phyloP scores from a whole-genome alignment of 2,888 invertebrate species.

The Lomographa bimaculata region DNA sequence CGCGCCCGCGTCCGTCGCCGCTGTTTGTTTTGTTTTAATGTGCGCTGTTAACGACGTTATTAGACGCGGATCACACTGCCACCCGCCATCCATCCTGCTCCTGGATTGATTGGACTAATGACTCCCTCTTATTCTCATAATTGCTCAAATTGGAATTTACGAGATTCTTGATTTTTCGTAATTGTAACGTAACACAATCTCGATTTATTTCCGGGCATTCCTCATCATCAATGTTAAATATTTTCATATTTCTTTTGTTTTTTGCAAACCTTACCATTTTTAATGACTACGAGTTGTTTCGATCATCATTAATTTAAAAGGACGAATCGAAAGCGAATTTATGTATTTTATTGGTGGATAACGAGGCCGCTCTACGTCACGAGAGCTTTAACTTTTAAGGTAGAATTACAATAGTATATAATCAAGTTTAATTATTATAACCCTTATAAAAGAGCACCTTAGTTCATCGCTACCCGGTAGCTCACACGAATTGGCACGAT shows the following conservation, averaged over 20 bases:
- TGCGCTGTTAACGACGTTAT: conserved; percentile 82
- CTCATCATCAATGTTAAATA: conserved; percentile 40
- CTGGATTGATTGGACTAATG: conserved; percentile 75
- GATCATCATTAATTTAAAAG: too few relatives aligned
- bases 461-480: too few relatives aligned
- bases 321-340: too few relatives aligned
- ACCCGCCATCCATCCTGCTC: conserved; percentile 33
- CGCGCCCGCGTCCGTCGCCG: conserved; percentile 50
- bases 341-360: too few relatives aligned
- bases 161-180: conserved; percentile 42
- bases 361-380: too few relatives aligned
- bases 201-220: conserved; percentile 53
- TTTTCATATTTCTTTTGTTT: conserved; percentile 1
- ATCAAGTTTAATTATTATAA: too few relatives aligned
- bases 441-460: too few relatives aligned
- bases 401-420: too few relatives aligned
- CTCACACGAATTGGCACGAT: too few relatives aligned
- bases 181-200: conserved; percentile 60
- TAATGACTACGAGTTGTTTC: too few relatives aligned
- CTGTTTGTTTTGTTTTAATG: conserved; percentile 83
- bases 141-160: conserved; percentile 70
- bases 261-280: conserved; percentile 3
- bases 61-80: conserved; percentile 75
- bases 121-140: conserved; percentile 74
- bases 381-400: too few relatives aligned